phyloP scores from a whole-genome alignment of 2,113 vertebrate genomes.

The Stigmatopora argus region DNA sequence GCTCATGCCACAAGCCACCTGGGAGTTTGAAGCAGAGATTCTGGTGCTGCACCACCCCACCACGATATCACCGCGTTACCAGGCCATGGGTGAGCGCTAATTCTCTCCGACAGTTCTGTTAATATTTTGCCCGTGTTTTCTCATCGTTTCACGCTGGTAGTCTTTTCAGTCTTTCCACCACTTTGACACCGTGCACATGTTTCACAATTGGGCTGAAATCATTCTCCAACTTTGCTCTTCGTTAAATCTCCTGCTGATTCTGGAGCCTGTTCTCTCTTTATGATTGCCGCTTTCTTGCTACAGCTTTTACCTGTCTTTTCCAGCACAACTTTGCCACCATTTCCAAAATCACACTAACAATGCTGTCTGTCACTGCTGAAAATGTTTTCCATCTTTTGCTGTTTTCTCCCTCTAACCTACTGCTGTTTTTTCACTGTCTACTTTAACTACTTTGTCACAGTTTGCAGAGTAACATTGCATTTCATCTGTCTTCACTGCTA shows the following conservation, averaged over 20 bases:
- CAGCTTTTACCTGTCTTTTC: background rate
- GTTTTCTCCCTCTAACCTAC: background rate
- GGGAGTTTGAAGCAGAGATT: constrained; percentile 99
- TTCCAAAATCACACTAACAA: background rate
- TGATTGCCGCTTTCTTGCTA: too few species aligned
- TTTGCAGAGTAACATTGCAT: background rate
- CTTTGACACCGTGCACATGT: too few species aligned
- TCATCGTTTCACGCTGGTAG: too few species aligned
- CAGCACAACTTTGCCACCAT: background rate
- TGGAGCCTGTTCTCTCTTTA: background rate
- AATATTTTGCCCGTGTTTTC: background rate
- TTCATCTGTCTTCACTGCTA: background rate
- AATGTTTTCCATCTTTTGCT: background rate
- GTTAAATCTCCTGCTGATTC: background rate
- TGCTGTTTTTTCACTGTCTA: background rate
- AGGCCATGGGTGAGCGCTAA: constrained; percentile 87
- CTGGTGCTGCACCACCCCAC: constrained; percentile 95
- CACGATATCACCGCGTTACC: constrained; percentile 94
- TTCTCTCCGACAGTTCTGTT: background rate
- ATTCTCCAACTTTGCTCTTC: too few species aligned
- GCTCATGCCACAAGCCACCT: constrained; percentile 90
- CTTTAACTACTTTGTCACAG: background rate
- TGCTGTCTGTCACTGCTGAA: background rate
- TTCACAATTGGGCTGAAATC: too few species aligned
- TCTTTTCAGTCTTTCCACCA: too few species aligned